Conservation (phyloP, 37 sponge, comb jelly and placozoan genomes). For the Tethya wilhelma region DNA sequence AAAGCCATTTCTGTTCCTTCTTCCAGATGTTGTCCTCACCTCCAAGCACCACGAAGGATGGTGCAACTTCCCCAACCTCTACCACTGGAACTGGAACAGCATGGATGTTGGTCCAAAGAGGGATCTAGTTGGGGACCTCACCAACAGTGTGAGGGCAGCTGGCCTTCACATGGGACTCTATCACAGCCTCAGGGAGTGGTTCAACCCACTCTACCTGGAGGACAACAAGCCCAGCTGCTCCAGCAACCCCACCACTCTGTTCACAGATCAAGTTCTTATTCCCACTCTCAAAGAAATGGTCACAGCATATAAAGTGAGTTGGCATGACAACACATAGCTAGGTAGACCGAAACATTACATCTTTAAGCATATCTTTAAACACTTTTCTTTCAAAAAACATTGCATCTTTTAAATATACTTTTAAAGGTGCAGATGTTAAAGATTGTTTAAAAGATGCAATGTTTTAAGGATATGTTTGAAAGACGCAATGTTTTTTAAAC, state of each 20-base stretch:
- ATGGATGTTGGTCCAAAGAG: constrained; percentile 70
- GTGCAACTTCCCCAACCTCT: constrained; percentile 69
- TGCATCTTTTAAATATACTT: too few species aligned
- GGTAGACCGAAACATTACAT: too few species aligned
- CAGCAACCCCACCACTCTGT: too few species aligned
- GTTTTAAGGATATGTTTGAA: too few species aligned
- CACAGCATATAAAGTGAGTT: constrained; percentile 63
- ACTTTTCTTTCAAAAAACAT: too few species aligned
- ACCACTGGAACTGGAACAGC: constrained; percentile 91
- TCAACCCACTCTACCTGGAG: constrained; percentile 72
- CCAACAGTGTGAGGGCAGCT: constrained; percentile 57
- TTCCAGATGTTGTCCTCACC: constrained; percentile 77
- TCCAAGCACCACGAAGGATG: constrained; percentile 90
- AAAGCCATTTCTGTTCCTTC: not conserved
- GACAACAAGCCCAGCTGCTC: constrained; percentile 68
- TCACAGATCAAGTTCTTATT: constrained; percentile 59
- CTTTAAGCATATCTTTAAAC: too few species aligned
- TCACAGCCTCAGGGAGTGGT: constrained; percentile 89
- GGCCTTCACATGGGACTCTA: constrained; percentile 81
- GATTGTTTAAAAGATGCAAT: too few species aligned
- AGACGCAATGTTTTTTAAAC: too few species aligned
- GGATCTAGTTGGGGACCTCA: constrained; percentile 73
- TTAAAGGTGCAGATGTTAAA: too few species aligned
- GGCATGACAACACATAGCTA: too few species aligned
- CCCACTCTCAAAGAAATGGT: constrained; percentile 78